Evolutionary conservation across 2,888 invertebrate species (phyloP).

Genomic region (Mythimna lalbum): DNA sequence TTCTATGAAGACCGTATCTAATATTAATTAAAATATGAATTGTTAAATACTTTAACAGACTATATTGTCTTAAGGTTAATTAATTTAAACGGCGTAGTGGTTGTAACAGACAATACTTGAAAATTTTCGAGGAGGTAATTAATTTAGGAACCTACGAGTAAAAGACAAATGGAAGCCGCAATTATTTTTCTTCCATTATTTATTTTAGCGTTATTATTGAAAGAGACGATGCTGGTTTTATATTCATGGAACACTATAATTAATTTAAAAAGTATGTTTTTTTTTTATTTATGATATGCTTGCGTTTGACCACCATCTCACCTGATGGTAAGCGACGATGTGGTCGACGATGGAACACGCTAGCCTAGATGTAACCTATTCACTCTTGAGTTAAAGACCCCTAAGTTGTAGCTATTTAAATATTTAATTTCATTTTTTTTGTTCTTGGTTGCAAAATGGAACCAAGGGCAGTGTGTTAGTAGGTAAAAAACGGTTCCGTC

Average conservation of each 20-base stretch:
- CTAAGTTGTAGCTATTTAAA: no score
- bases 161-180: conserved; percentile 4
- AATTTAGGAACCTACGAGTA: conserved; percentile 18
- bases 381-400: no score
- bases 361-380: no score
- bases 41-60: conserved; percentile 27
- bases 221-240: conserved; percentile 12
- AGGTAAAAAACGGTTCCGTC: neutral
- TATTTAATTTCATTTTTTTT: no score
- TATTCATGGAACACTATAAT: conserved; percentile 5
- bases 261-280: neutral
- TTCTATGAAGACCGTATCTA: conserved; percentile 17
- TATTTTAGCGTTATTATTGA: conserved; percentile 18
- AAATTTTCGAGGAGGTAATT: conserved; percentile 23
- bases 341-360: no score
- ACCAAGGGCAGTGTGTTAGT: neutral
- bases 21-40: conserved; percentile 51
- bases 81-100: conserved; percentile 29
- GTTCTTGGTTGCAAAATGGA: conserved; percentile 3
- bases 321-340: no score
- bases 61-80: conserved; percentile 40
- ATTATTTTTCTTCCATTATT: conserved; percentile 21
- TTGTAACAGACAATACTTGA: conserved; percentile 20
- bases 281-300: no score
- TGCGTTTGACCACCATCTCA: no score